Evolutionary conservation across 2,797 vertebrate species (phyloP), one percentile per base, ranked within the genome.

Genomic region (Tauraco hartlaubi): DNA sequence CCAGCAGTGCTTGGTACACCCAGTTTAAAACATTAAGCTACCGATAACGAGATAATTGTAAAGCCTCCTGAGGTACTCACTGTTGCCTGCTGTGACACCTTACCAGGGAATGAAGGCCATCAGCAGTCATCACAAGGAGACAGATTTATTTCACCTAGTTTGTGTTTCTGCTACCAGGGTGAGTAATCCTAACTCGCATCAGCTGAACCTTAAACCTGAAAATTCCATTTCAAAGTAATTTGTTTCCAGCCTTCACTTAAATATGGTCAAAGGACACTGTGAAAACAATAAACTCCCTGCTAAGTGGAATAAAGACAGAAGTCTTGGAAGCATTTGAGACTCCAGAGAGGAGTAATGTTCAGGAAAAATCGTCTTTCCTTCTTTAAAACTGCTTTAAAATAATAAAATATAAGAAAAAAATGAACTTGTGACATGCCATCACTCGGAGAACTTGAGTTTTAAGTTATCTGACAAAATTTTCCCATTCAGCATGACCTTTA

Each of bases 131-230:
- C 74, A 52, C 35, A 72, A 81, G 51, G 56, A 91, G 33, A 73
- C 39, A 74, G 59, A 92, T 96, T 88, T 90, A 92, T 96, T 80
- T 89, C 76, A 85, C 64, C 62, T 92, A 35, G n/a, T 84, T 90
- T 82, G 28, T 41, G 61, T 75, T 90, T 69, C 75, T 88, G 43
- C 31, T 71, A 37, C 43, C 9, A 0, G 39, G 31, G 21, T 56
- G 37, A 90, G 44, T 85, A 88, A 77, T 55, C 79, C 80, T 54
- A 87, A 76, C n/a, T 91, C 84, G 12, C 49, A 90, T 29, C 46
- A 94, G 51, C 63, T 74, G 69, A 94, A 56, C 61, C 59, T 91
- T 79, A 76, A 94, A 62, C 48, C 74, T 43, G 61, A 90, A 72
- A 89, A 83, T 43, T 63, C 46, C 56, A 91, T 83, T 96, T 92